Evolutionary conservation across 1,140 invertebrate genomes (phyloP).

Genomic region (Aporrectodea caliginosa): DNA sequence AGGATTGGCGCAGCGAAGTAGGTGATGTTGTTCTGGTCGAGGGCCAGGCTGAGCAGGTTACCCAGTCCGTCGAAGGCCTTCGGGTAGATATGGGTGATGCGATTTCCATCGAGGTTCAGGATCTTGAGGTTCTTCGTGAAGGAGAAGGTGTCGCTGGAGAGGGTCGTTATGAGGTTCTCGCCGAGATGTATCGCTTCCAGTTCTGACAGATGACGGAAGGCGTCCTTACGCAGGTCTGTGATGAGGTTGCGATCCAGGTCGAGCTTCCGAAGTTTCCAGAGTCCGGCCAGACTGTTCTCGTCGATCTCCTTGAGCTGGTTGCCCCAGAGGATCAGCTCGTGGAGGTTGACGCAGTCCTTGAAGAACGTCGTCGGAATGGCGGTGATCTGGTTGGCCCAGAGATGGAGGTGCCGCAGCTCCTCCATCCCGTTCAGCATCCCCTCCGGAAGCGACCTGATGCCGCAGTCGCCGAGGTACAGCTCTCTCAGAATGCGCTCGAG

Average conservation of each 20-base stretch:
- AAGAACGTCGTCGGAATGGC: constrained; percentile 19
- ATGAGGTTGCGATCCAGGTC: constrained; percentile 16
- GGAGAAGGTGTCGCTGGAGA: constrained; percentile 9
- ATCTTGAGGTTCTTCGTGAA: constrained; percentile 8
- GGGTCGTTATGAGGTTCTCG: constrained; percentile 5
- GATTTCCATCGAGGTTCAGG: constrained; percentile 60
- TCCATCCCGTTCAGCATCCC: constrained; percentile 14
- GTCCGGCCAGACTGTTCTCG: not conserved
- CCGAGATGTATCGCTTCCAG: constrained; percentile 1
- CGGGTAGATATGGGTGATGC: constrained; percentile 66
- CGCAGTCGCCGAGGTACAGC: constrained; percentile 26
- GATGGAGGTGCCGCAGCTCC: constrained; percentile 20
- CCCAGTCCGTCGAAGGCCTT: constrained; percentile 68
- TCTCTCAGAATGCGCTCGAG: constrained; percentile 5
- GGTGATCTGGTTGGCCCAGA: constrained; percentile 24
- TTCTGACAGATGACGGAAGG: constrained; percentile 7
- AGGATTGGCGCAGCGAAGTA: not conserved
- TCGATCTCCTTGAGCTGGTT: not conserved
- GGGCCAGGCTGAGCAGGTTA: constrained; percentile 62
- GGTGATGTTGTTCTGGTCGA: constrained; percentile 53
- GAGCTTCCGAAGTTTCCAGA: constrained; percentile 15
- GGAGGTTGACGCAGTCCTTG: constrained; percentile 13
- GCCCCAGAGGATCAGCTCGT: constrained; percentile 9
- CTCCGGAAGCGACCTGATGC: constrained; percentile 11
- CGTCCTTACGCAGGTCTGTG: not conserved